Percentiles rank a stretch among this genome's conserved stretches.
Evolutionary conservation across 2,797 vertebrate species (phyloP).

Genomic region (Gymnocypris eckloni): DNA sequence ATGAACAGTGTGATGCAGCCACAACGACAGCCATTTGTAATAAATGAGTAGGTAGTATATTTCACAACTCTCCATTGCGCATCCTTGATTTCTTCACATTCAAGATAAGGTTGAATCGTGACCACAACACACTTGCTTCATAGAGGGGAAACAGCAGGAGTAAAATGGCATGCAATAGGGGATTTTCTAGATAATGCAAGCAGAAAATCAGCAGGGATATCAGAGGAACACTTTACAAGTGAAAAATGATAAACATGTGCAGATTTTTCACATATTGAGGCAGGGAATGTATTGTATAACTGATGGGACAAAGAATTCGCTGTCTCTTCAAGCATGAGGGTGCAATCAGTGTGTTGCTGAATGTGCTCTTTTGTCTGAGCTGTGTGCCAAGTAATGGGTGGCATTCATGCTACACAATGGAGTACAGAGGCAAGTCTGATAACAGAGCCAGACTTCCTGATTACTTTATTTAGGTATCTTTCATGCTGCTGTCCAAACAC

Average conservation of each 20-base stretch:
- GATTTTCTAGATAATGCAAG: neutral
- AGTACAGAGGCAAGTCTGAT: conserved; percentile 18
- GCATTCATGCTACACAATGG: conserved; percentile 23
- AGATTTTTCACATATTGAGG: neutral
- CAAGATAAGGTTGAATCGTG: neutral
- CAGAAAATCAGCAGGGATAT: neutral
- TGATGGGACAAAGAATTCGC: neutral
- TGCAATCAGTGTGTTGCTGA: conserved; percentile 12
- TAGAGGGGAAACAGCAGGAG: neutral
- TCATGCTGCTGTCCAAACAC: neutral
- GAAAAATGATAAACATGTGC: neutral
- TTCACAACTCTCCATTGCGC: neutral
- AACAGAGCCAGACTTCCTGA: conserved; percentile 4
- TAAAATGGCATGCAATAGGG: neutral
- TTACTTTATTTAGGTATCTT: neutral
- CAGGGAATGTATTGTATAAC: neutral
- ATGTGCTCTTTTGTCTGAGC: conserved; percentile 29
- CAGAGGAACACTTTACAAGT: neutral
- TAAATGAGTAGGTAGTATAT: neutral
- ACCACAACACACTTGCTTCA: neutral
- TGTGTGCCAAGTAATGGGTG: neutral
- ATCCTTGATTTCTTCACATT: neutral
- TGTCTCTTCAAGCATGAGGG: conserved; percentile 3
- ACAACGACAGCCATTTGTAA: neutral
- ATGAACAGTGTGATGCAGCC: neutral